Percentiles rank a stretch among this genome's conserved stretches.
phyloP scores from a whole-genome alignment of 2,113 vertebrate species.

The Chrysemys picta region DNA sequence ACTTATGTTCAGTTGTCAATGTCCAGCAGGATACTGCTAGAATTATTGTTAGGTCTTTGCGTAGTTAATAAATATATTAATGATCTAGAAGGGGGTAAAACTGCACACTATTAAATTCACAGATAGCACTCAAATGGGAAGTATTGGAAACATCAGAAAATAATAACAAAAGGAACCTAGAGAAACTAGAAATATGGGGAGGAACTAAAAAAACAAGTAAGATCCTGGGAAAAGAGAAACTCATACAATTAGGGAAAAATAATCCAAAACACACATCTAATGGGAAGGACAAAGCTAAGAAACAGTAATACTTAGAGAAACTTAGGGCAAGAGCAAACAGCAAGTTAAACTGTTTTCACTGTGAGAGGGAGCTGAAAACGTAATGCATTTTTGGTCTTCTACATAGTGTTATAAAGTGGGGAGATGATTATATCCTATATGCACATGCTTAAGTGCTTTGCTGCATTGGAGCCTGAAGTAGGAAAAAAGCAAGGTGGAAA shows the following conservation, averaged over 20 bases:
- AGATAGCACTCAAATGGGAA: not conserved
- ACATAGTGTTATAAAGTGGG: not conserved
- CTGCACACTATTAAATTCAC: not conserved
- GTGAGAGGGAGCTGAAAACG: not conserved
- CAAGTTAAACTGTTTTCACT: not conserved
- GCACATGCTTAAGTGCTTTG: not conserved
- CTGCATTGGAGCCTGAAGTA: not conserved
- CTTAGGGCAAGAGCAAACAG: not conserved
- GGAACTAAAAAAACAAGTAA: not conserved
- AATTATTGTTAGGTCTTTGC: not conserved
- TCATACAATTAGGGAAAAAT: not conserved
- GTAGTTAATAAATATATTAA: not conserved
- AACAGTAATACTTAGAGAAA: not conserved
- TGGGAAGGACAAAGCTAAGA: not conserved
- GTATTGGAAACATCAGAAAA: not conserved
- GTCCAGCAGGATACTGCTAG: not conserved
- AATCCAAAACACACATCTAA: not conserved
- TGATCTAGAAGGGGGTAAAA: not conserved
- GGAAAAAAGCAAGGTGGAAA: conserved; percentile 26
- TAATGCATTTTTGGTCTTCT: not conserved
- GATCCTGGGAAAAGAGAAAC: conserved; percentile 4
- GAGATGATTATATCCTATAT: not conserved
- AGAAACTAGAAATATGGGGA: not conserved
- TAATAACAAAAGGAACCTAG: not conserved
- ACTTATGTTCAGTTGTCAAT: not conserved